Conservation (phyloP, 2,797 vertebrate species). For the Chelon labrosus region DNA sequence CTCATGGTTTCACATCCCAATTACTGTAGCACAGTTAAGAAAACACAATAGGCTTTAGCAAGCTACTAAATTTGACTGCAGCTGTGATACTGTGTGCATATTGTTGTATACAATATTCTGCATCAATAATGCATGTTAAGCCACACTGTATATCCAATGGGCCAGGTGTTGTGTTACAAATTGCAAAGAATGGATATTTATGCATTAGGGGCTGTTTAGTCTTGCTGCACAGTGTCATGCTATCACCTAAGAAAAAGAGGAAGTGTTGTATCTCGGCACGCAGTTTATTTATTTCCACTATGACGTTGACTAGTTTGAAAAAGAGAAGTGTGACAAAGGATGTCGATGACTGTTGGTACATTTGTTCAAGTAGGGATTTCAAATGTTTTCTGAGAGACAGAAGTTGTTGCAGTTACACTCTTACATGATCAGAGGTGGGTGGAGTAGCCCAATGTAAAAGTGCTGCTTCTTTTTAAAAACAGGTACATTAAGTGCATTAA, state of each 20-base stretch:
- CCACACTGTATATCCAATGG: slow-evolving; percentile 19
- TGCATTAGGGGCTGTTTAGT: slow-evolving; percentile 7
- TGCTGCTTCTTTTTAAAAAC: too few relatives aligned
- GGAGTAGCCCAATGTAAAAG: not conserved
- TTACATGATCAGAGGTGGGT: not conserved
- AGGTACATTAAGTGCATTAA: too few relatives aligned
- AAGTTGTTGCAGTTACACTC: not conserved
- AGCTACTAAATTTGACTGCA: slow-evolving; percentile 37
- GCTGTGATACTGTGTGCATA: slow-evolving; percentile 32
- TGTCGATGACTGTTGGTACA: not conserved
- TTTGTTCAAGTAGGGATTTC: not conserved
- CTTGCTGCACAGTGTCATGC: slow-evolving; percentile 18
- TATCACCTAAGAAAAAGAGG: slow-evolving; percentile 30
- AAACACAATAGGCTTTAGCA: slow-evolving; percentile 31
- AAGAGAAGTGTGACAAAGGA: slow-evolving; percentile 44
- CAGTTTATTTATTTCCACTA: slow-evolving; percentile 22
- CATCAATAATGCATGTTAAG: slow-evolving; percentile 68
- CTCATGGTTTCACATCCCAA: slow-evolving; percentile 74
- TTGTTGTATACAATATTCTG: slow-evolving; percentile 20
- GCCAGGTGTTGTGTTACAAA: slow-evolving; percentile 46
- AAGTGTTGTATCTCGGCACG: slow-evolving; percentile 27
- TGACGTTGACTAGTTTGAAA: slow-evolving; percentile 30
- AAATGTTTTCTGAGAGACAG: slow-evolving; percentile 1
- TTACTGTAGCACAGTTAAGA: slow-evolving; percentile 34
- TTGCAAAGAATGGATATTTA: slow-evolving; percentile 29